Evolutionary conservation across 2,797 vertebrate species (phyloP).

Genomic region (Galagoides demidoff): DNA sequence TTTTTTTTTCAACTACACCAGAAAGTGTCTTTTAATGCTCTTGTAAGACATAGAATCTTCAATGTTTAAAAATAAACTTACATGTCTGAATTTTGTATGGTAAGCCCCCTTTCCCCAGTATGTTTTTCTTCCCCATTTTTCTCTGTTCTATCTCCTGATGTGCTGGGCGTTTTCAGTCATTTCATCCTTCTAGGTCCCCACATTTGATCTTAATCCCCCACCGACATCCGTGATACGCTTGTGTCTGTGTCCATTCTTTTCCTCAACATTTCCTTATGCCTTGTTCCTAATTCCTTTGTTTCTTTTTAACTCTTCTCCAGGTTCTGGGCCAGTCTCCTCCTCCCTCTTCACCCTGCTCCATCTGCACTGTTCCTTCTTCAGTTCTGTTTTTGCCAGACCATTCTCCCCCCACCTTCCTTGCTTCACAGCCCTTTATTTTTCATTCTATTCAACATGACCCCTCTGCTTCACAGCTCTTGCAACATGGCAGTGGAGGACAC

Average conservation of each 20-base stretch:
- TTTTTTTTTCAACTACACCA: not conserved
- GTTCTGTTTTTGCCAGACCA: not conserved
- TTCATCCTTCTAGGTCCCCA: not conserved
- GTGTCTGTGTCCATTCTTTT: not conserved
- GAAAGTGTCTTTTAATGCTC: not conserved
- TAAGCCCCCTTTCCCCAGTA: not conserved
- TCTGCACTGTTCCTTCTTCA: not conserved
- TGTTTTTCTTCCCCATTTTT: not conserved
- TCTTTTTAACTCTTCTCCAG: not conserved
- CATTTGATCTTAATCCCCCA: not conserved
- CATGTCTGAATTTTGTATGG: conserved; percentile 17
- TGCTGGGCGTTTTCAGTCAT: not conserved
- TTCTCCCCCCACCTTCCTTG: not conserved
- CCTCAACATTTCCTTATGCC: not conserved
- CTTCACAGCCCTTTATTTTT: not conserved
- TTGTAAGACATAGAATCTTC: not conserved
- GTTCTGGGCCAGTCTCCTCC: not conserved
- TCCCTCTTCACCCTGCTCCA: not conserved
- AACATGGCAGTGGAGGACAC: not conserved
- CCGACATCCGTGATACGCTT: not conserved
- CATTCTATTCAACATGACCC: not conserved
- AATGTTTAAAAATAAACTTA: conserved; percentile 25
- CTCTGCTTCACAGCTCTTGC: not conserved
- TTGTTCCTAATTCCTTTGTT: not conserved
- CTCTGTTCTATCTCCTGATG: not conserved